A percentile compares a stretch with the other conserved stretches of the same genome.
Evolutionary conservation across 2,797 vertebrate species (phyloP).

Genomic region (Microcaecilia unicolor): DNA sequence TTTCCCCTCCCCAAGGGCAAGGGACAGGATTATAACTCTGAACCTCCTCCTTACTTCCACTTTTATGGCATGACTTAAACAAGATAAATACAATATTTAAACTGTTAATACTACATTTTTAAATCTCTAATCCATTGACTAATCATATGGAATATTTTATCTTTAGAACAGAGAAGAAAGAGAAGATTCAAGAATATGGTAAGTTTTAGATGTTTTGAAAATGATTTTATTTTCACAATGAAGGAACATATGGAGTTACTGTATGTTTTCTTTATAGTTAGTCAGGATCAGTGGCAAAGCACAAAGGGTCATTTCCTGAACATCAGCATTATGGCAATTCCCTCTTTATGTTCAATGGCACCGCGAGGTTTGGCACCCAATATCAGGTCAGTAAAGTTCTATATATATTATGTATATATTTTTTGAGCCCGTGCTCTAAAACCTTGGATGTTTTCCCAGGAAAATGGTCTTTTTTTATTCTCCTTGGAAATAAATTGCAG

Average conservation of each 20-base stretch:
- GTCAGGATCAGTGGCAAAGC: conserved; percentile 60
- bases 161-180: conserved; percentile 39
- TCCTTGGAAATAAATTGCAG: conserved; percentile 10
- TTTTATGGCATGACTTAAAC: too few relatives aligned
- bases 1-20: too few relatives aligned
- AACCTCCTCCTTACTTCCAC: too few relatives aligned
- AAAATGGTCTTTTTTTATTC: conserved; percentile 13
- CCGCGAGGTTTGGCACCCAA: conserved; percentile 84
- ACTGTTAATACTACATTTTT: too few relatives aligned
- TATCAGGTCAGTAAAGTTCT: conserved; percentile 73
- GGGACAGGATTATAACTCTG: too few relatives aligned
- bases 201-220: conserved; percentile 21
- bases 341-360: conserved; percentile 80
- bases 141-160: background rate
- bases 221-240: too few relatives aligned
- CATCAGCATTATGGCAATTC: conserved; percentile 88
- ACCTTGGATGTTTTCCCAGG: conserved; percentile 29
- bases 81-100: too few relatives aligned
- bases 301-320: conserved; percentile 78
- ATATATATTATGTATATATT: conserved; percentile 39
- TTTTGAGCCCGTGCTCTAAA: conserved; percentile 39
- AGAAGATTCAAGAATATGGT: conserved; percentile 25
- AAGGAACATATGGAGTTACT: conserved; percentile 11
- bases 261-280: conserved; percentile 38
- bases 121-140: too few relatives aligned